Base-by-base conservation (phyloP, 1,140 invertebrate species). In the Plectrocnemia conspersa region DNA sequence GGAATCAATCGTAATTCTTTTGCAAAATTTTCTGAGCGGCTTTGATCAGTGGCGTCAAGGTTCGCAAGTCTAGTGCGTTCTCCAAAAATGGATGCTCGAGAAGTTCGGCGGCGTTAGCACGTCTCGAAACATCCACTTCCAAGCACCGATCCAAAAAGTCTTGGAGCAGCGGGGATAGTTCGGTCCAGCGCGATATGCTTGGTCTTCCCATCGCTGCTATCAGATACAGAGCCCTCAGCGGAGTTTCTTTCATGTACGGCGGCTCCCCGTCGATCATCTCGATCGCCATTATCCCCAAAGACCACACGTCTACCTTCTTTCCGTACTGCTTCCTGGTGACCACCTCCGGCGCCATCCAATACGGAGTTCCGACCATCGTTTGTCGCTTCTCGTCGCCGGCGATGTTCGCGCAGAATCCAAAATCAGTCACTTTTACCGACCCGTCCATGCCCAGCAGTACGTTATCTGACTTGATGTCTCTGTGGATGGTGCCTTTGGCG, bases 221-320 rank as follows among this genome's bases (percentile, higher is more conserved):
- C 46, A 98, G 76, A 78, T 97, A 98, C 13, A 98, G 76, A 3
- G 95, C 95, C 72, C 93, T 82, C 6, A 98, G 70, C 5, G 93
- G 94, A 13, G 92, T 89, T 75, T 98, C 94, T 69, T 93, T 91
- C 62, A 97, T 79, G 72, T 97, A 97, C 1, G 93, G 93, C 6
- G 96, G 96, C 69, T 98, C 92, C 1, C 95, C 95, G 67, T 97
- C 93, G 29, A 98, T 91, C 95, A 98, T 98, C 75, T 98, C 96
- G 61, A 96, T 94, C 1, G 91, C 92, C 94, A 98, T 97, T 40
- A 98, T 98, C 11, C 95, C 95, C 21, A 94, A 73, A 0, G 88
- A 91, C 94, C 94, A 98, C 23, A 97, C 91, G 69, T 98, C 94
- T 1, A 98, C 92, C 70, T 95, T 96, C 56, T 88, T 89, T 3